A percentile compares a stretch with the other conserved stretches of the same genome.
These are phyloP conservation scores for Heliconius nattereri DNA, from an alignment of 1,140 invertebrate genomes.

Conservation along the genomic window DNA sequence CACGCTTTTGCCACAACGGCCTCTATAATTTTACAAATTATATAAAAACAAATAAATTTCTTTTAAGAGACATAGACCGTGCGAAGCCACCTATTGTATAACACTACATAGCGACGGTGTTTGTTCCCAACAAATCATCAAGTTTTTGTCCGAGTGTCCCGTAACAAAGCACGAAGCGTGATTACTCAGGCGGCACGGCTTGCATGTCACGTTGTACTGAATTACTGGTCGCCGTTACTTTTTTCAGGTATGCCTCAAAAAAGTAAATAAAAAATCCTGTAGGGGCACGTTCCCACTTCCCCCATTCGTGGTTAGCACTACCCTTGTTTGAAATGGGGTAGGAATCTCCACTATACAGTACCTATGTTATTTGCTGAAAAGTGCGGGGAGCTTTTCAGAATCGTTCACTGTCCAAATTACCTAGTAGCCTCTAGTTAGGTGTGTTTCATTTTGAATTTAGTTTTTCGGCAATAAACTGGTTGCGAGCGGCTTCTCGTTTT, in stretches of 20 bases:
- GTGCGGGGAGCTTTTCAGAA: conserved; percentile 40
- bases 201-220: conserved; percentile 69
- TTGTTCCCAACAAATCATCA: conserved; percentile 55
- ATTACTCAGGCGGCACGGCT: conserved; percentile 65
- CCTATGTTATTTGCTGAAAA: conserved; percentile 43
- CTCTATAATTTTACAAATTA: not conserved
- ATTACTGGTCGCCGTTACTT: conserved; percentile 61
- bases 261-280: conserved; percentile 65
- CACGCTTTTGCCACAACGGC: too few relatives aligned
- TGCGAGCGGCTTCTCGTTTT: conserved; percentile 29
- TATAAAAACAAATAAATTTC: not conserved
- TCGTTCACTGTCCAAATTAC: conserved; percentile 35
- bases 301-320: conserved; percentile 64
- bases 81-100: not conserved
- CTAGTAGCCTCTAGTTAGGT: conserved; percentile 28
- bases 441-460: conserved; percentile 41
- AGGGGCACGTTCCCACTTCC: conserved; percentile 55
- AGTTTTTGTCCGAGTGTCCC: conserved; percentile 55
- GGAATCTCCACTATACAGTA: conserved; percentile 34
- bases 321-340: conserved; percentile 55
- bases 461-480: conserved; percentile 34
- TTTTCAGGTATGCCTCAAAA: conserved; percentile 63
- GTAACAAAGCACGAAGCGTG: conserved; percentile 67
- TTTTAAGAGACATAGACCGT: not conserved
- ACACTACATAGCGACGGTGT: not conserved